A percentile compares a stretch with the other conserved stretches of the same genome.
phyloP scores from a whole-genome alignment of 1,140 invertebrate species.

The Bombus soroeensis region DNA sequence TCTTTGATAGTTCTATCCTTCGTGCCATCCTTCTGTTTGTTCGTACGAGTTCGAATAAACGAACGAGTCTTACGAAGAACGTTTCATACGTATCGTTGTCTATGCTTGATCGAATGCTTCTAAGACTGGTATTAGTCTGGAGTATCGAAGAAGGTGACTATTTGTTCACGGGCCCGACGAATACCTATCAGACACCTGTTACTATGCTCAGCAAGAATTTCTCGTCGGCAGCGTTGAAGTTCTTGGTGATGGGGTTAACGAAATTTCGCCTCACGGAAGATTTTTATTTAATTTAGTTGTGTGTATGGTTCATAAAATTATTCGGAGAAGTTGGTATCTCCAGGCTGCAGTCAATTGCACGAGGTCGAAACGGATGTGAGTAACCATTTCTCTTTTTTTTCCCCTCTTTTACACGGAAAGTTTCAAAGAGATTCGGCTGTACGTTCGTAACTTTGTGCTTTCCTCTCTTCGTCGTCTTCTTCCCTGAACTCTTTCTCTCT shows the following conservation, averaged over 20 bases:
- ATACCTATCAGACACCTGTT: conserved; percentile 62
- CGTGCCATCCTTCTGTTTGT: too few species aligned
- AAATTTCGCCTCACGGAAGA: conserved; percentile 8
- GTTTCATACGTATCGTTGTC: too few species aligned
- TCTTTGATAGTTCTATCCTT: not conserved
- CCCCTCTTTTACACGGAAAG: too few species aligned
- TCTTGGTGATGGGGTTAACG: conserved; percentile 38
- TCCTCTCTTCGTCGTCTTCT: not conserved
- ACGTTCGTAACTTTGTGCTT: not conserved
- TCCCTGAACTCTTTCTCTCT: too few species aligned
- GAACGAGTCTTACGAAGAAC: too few species aligned
- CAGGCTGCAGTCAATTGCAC: not conserved
- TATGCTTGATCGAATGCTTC: not conserved
- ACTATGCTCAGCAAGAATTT: conserved; percentile 14
- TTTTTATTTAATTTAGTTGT: not conserved
- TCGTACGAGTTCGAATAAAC: too few species aligned
- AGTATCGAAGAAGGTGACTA: conserved; percentile 27
- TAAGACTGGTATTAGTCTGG: too few species aligned
- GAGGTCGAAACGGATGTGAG: not conserved
- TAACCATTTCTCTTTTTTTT: not conserved
- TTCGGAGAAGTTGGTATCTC: not conserved
- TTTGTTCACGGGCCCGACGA: conserved; percentile 59
- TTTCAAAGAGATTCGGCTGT: not conserved
- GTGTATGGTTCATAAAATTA: not conserved
- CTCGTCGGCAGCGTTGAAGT: not conserved